Evolutionary conservation across 2,888 invertebrate species (phyloP).

Genomic region (Carcina quercana): DNA sequence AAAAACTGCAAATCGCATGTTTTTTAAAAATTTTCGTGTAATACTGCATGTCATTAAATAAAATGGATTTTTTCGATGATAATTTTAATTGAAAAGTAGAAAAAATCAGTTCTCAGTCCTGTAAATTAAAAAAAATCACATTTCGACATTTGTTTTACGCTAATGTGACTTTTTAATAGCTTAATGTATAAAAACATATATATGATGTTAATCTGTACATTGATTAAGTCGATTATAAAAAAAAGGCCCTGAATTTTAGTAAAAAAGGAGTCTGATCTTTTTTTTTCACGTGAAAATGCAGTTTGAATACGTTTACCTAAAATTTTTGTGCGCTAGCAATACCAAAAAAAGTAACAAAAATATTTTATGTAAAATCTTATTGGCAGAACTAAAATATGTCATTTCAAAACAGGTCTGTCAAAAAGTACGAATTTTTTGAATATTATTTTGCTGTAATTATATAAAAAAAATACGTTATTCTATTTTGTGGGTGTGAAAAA

Average conservation of each 20-base stretch:
- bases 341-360: too few species aligned
- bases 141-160: conserved; percentile 60
- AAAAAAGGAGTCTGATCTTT: not conserved
- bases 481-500: too few species aligned
- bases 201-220: conserved; percentile 9
- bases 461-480: too few species aligned
- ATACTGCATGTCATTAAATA: conserved; percentile 8
- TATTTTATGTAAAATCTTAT: too few species aligned
- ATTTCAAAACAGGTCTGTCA: too few species aligned
- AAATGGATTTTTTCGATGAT: conserved; percentile 3
- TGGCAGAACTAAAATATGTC: too few species aligned
- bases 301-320: too few species aligned
- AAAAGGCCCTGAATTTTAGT: conserved; percentile 1
- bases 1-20: conserved; percentile 16
- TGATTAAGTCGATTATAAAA: conserved; percentile 13
- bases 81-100: conserved; percentile 21
- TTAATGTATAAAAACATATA: conserved; percentile 19
- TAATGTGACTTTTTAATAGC: conserved; percentile 52
- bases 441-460: too few species aligned
- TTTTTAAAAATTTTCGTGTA: conserved; percentile 14
- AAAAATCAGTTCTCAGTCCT: conserved; percentile 43
- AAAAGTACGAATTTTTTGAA: too few species aligned
- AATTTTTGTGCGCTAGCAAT: not conserved
- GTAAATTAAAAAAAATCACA: conserved; percentile 42
- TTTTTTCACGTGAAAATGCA: too few species aligned